Base-by-base conservation (phyloP, 2,888 invertebrate genomes). In the Chelonus formosanus region DNA sequence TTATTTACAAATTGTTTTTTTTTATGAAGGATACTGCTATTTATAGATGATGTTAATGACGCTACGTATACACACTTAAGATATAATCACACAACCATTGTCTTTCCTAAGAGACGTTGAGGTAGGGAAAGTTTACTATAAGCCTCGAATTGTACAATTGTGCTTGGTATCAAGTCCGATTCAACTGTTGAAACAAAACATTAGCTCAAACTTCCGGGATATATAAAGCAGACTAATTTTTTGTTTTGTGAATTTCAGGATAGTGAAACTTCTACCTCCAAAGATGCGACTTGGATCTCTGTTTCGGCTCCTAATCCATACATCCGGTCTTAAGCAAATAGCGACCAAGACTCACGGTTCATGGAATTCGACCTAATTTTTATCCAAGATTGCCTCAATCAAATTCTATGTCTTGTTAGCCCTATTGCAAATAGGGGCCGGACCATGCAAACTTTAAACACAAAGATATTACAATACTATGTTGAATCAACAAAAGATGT, bases 101-200 rank as follows among this genome's bases (percentile, higher is more conserved):
- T 71, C 63, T 71, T 68, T 61, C 52, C 36, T 58, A 52, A 57
- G 57, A 57, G 54, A 65, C 66, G 68, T 53, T 57, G 55, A 62
- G 70, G 69, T 70, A 67, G 69, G 62, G 65, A 66, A 71, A 70
- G 68, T 71, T 71, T 71, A 70, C 70, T 68, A 40, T 50, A 6
- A 50, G 31, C 7, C 50, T 36, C 5, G 20, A 7, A 44, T 45
- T 58, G 32, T 58, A 58, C 45, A 35, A 58, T 58, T 47, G 45
- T 58, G 35, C 40, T 58, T 35, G 47, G 10, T 53, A 61, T 61
- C 61, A 32, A 50, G 52, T 32, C 7, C 31, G 50, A 35, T 45
- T 45, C 47, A 43, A 31, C 53, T n/a, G 53, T 53, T 54, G 43
- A 61, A 52, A 32, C 43, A 43, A 50, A 50, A 47, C 10, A 44